Conservation (phyloP, 1,140 invertebrate genomes). For the Drosophila lacteicornis region DNA sequence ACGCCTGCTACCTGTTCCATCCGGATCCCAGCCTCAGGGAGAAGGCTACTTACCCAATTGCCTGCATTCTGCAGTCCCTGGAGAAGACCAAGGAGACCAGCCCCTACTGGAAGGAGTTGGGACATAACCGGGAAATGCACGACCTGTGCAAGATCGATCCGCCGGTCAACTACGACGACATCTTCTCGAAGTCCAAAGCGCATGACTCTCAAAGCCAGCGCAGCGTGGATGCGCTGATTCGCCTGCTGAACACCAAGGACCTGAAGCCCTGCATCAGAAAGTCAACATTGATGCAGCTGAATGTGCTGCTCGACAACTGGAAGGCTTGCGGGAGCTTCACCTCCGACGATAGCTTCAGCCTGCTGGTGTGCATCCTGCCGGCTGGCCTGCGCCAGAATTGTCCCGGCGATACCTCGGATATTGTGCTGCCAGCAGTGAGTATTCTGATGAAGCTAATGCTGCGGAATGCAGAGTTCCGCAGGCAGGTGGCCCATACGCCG, state of each 20-base stretch:
- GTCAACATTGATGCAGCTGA: slow-evolving; percentile 72
- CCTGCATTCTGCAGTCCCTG: slow-evolving; percentile 34
- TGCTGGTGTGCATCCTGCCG: slow-evolving; percentile 44
- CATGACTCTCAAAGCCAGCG: slow-evolving; percentile 8
- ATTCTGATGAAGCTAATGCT: slow-evolving; percentile 63
- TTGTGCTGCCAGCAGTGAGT: slow-evolving; percentile 58
- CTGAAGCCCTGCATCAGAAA: slow-evolving; percentile 62
- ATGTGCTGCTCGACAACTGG: slow-evolving; percentile 71
- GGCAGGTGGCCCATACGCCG: slow-evolving; percentile 31
- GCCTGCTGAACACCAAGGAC: slow-evolving; percentile 57
- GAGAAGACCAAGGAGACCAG: slow-evolving; percentile 24
- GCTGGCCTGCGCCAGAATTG: slow-evolving; percentile 16
- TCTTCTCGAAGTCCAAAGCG: slow-evolving; percentile 36
- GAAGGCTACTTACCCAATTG: slow-evolving; percentile 44
- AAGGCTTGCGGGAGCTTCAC: slow-evolving; percentile 36
- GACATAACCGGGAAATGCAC: slow-evolving; percentile 1
- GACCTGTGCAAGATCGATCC: slow-evolving; percentile 54
- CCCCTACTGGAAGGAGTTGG: slow-evolving; percentile 6
- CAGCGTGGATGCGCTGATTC: slow-evolving; percentile 52
- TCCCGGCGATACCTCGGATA: slow-evolving; percentile 38
- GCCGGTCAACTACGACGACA: slow-evolving; percentile 26
- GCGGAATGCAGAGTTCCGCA: slow-evolving; percentile 32
- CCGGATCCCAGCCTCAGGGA: slow-evolving; percentile 14
- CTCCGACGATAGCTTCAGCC: background rate
- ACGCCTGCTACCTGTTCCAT: slow-evolving; percentile 65